Evolutionary conservation across 1,140 invertebrate genomes (phyloP).

Genomic region (Neodiprion pinetum): DNA sequence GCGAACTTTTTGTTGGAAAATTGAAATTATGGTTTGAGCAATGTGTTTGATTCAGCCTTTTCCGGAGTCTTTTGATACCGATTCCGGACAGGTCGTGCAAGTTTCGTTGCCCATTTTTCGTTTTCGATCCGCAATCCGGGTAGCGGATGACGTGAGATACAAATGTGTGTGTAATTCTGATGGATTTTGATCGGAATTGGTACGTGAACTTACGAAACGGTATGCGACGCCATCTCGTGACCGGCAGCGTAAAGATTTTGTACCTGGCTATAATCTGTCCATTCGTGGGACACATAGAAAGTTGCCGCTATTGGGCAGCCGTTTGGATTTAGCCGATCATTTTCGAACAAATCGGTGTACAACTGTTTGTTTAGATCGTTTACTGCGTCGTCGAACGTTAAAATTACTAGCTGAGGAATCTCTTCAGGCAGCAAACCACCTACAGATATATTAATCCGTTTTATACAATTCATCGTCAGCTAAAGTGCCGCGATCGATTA

Average conservation of each 20-base stretch:
- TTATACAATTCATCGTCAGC: neutral
- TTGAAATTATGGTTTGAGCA: no score
- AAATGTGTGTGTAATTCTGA: no score
- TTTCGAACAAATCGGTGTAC: conserved; percentile 88
- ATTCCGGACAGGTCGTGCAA: no score
- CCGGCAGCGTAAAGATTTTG: conserved; percentile 93
- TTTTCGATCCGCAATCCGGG: neutral
- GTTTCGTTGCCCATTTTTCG: neutral
- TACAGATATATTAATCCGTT: conserved; percentile 45
- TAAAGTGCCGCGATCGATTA: no score
- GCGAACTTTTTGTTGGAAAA: no score
- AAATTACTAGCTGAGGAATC: conserved; percentile 88
- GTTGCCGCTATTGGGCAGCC: conserved; percentile 95
- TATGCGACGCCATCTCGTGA: conserved; percentile 96
- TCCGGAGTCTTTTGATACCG: no score
- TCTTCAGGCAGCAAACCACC: conserved; percentile 81
- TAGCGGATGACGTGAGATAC: no score
- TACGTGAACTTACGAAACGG: conserved; percentile 87
- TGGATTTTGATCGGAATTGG: no score
- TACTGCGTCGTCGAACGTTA: conserved; percentile 94
- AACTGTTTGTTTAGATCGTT: conserved; percentile 94
- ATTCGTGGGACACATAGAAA: conserved; percentile 97
- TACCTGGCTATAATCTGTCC: conserved; percentile 97
- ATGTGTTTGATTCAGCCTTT: no score
- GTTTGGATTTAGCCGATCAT: conserved; percentile 90